Conservation (phyloP, 2,113 vertebrate genomes). For the Scomber scombrus region DNA sequence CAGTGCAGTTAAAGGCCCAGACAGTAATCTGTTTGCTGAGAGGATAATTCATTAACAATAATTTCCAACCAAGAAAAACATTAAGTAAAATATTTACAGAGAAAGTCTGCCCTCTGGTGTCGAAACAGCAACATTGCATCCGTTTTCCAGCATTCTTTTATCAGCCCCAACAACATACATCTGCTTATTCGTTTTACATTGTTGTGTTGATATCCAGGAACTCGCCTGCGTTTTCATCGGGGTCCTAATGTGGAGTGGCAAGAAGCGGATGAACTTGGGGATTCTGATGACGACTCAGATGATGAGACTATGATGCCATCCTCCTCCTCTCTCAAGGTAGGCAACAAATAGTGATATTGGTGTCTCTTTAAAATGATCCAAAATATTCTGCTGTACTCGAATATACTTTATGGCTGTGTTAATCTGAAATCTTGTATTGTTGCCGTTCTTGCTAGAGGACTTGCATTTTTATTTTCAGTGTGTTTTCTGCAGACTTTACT, state of each 20-base stretch:
- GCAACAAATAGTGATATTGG: not conserved
- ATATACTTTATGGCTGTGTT: not conserved
- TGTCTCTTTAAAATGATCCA: not conserved
- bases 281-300: constrained; percentile 87
- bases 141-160: not conserved
- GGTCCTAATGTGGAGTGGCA: constrained; percentile 94
- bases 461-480: not conserved
- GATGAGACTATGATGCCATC: constrained; percentile 87
- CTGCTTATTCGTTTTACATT: constrained; percentile 25
- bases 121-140: constrained; percentile 38
- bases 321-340: constrained; percentile 89
- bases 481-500: not conserved
- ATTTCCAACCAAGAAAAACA: constrained; percentile 11
- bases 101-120: constrained; percentile 61
- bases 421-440: not conserved
- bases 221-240: constrained; percentile 95
- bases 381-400: not conserved
- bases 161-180: not conserved
- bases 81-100: constrained; percentile 9
- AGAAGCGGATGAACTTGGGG: constrained; percentile 92
- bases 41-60: not conserved
- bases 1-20: not conserved
- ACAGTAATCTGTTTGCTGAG: not conserved
- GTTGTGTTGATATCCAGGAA: constrained; percentile 84
- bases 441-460: not conserved